Evolutionary conservation across 1,140 invertebrate genomes (phyloP), one percentile per base, ranked within the genome.

Genomic region (Bombus confusus): DNA sequence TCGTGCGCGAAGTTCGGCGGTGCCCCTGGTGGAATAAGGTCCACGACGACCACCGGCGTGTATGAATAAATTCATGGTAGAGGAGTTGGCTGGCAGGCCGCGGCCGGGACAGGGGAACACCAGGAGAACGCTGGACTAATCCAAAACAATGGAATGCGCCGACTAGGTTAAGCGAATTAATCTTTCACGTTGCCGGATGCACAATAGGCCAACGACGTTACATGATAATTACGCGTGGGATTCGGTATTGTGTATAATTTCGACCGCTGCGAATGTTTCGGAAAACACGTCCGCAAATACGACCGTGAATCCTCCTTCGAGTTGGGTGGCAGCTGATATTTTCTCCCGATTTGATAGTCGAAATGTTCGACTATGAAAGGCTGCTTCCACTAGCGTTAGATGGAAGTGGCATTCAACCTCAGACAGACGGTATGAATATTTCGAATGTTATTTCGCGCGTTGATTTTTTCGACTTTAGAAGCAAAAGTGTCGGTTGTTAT

Each of bases 151-250:
- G 91, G 86, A 89, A 91, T 88, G 87, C 87, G 82, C 71, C 80
- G 89, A 62, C 81, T 82, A 73, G 84, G 83, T 71, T 88, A 91
- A 92, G 88, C 91, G 87, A 92, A 92, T 92, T 92, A 92, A 91
- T 91, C 91, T 92, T 92, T 91, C 91, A 87, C 85, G 76, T 90
- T 87, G 87, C 79, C 81, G 69, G 71, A 89, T 89, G 82, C 87
- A 88, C 88, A 91, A 91, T 91, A 88, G 85, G 88, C 87, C 91
- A 90, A 89, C 91, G 87, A 87, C 83, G 91, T 92, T 92, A 90
- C 91, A 91, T 86, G 86, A 92, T 92, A 91, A 92, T 92, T 92
- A 90, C 91, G 86, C 87, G 62, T 62, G 89, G 90, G 89, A 91
- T 91, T 91, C 90, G 89, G 84, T 91, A 91, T 91, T 85, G 89